These are phyloP conservation scores for Augochlorella aurata DNA, from an alignment of 2,888 invertebrate species.

Conservation along the genomic window DNA sequence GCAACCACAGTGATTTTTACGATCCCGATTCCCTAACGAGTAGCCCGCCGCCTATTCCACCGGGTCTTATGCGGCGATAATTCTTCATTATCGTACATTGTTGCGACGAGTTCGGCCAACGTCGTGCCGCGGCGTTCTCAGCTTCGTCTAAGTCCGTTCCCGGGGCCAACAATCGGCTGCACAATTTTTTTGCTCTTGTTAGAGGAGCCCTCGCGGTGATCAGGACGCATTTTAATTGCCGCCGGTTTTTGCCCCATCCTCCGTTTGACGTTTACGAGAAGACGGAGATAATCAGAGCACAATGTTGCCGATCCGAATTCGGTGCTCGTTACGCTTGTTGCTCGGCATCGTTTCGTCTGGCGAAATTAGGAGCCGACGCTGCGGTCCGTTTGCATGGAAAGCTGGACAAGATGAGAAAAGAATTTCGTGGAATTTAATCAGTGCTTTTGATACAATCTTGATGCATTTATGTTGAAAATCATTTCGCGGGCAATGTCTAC, in stretches of 20 bases:
- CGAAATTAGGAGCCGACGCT: constrained; percentile 11
- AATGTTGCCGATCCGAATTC: constrained; percentile 61
- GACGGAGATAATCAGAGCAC: constrained; percentile 61
- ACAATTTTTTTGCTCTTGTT: background rate
- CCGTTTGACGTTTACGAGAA: constrained; percentile 72
- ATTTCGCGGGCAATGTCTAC: too few relatives aligned
- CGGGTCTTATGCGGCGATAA: constrained; percentile 79
- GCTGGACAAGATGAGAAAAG: background rate
- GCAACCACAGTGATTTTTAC: constrained; percentile 77
- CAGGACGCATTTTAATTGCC: constrained; percentile 77
- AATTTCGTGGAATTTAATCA: background rate
- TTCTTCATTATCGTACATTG: constrained; percentile 82
- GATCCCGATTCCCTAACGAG: constrained; percentile 79
- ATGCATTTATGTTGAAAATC: too few relatives aligned
- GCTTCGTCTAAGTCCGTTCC: constrained; percentile 56
- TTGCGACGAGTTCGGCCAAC: constrained; percentile 63
- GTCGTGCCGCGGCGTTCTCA: constrained; percentile 36
- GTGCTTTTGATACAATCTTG: background rate
- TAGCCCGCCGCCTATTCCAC: constrained; percentile 71
- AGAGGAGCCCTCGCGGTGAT: constrained; percentile 61
- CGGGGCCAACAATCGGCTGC: constrained; percentile 40
- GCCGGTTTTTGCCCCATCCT: constrained; percentile 39
- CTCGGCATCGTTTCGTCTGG: constrained; percentile 43
- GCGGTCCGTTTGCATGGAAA: background rate
- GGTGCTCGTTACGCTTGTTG: constrained; percentile 57